Percentiles rank a stretch among this genome's conserved stretches.
phyloP scores from a whole-genome alignment of 2,797 vertebrate species.

The Myotis daubentonii region DNA sequence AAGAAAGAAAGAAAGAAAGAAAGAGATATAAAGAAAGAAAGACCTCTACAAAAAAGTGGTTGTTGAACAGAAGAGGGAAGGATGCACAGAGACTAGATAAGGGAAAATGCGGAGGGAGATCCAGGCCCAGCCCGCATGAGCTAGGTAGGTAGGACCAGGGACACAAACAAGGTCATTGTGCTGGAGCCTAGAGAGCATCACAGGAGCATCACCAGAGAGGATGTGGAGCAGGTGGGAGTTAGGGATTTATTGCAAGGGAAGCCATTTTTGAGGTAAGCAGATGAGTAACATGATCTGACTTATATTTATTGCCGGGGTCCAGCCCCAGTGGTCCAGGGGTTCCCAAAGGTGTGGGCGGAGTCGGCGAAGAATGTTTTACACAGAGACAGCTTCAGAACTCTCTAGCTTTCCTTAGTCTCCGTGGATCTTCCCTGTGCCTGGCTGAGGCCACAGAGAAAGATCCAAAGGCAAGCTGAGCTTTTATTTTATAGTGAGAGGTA shows the following conservation, averaged over 20 bases:
- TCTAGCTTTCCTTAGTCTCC: too few species aligned
- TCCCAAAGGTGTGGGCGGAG: too few species aligned
- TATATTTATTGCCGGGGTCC: too few species aligned
- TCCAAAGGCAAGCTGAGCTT: too few species aligned
- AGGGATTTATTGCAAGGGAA: not conserved
- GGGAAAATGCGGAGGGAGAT: not conserved
- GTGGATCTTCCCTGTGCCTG: too few species aligned
- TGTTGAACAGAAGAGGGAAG: not conserved
- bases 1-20: too few species aligned
- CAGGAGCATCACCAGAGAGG: not conserved
- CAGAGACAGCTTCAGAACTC: too few species aligned
- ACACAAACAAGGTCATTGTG: not conserved
- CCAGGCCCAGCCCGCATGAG: not conserved
- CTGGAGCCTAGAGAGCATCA: not conserved
- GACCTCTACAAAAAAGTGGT: not conserved
- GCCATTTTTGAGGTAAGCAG: not conserved
- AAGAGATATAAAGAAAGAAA: too few species aligned
- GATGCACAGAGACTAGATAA: not conserved
- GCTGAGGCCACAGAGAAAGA: too few species aligned
- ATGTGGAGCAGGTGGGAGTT: not conserved
- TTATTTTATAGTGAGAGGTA: too few species aligned
- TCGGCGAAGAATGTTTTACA: too few species aligned
- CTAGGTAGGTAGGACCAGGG: accelerated
- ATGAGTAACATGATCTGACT: not conserved
- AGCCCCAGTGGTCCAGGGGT: too few species aligned